Evolutionary conservation across 1,140 invertebrate species (phyloP), one percentile per base, ranked within the genome.

Genomic region (Brachionus rubens): DNA sequence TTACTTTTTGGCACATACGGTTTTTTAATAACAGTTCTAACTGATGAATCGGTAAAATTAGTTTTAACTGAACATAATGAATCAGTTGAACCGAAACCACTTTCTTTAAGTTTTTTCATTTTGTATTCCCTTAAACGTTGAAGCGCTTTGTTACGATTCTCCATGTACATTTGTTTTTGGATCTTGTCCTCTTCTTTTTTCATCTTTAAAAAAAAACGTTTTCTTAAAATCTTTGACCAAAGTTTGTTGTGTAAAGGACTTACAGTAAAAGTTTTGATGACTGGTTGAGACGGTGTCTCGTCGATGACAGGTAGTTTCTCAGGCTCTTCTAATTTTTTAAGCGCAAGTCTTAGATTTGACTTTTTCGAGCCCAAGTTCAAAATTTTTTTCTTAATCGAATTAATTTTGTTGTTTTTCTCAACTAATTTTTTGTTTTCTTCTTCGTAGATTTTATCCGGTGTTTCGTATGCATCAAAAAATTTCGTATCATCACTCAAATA

Each of bases 401-500:
- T 72, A 10, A 72, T 36, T 72, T 72, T 41, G 16, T 50, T 50
- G 4, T 2, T 36, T 65, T 36, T 65, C 12, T 43, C 24, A 12
- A 10, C 7, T 43, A 43, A 43, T 65, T 65, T 36, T 26, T 28
- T 65, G 24, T 41, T 43, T 65, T 36, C 40, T 21, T 65, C 59
- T n/a, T 65, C 40, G 24, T 65, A 26, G 12, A 72, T 33, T 12
- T 41, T 50, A 9, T 72, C 68, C 24, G 68, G 68, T 12, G 30
- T 24, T 24, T 72, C 68, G 24, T 72, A 41, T 24, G 68, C 68
- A 72, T 72, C 68, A 41, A 28, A 72, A 72, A 72, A 72, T 72
- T 72, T 48, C 19, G 46, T 40, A 16, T 72, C 26, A 14, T 72
- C 68, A 41, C 28, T 59, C 9, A 59, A 16, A 59, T 72, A 48